phyloP scores from a whole-genome alignment of 1,140 invertebrate genomes.

The Papilio dardanus region DNA sequence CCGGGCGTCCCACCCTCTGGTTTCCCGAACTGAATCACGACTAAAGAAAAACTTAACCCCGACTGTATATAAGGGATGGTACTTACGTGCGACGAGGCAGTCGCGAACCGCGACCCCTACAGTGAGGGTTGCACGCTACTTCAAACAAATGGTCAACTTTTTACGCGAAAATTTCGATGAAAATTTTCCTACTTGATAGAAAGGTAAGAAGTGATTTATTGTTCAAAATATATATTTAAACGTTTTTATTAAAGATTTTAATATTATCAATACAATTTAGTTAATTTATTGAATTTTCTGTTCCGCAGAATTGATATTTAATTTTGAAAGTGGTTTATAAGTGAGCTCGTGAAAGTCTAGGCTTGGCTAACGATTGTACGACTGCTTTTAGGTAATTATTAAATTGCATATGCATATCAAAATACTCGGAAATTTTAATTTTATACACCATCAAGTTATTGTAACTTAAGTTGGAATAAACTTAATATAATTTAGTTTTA shows the following conservation, averaged over 20 bases:
- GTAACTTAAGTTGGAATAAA: neutral
- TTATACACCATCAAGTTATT: neutral
- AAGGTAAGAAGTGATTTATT: constrained; percentile 23
- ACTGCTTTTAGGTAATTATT: neutral
- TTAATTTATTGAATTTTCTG: neutral
- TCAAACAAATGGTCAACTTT: constrained; percentile 7
- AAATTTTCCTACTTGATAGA: constrained; percentile 16
- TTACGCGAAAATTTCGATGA: constrained; percentile 20
- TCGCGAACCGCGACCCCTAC: neutral
- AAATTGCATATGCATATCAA: neutral
- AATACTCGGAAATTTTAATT: neutral
- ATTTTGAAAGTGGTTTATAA: neutral
- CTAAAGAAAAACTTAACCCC: constrained; percentile 21
- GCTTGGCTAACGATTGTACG: neutral
- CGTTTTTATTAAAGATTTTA: neutral
- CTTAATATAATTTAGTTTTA: no score
- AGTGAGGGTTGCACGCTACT: neutral
- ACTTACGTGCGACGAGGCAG: constrained; percentile 24
- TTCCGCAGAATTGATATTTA: neutral
- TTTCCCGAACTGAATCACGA: constrained; percentile 28
- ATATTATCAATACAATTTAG: neutral
- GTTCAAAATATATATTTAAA: neutral
- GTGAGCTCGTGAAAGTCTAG: neutral
- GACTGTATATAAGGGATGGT: constrained; percentile 22
- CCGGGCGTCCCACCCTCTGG: neutral